A percentile compares a stretch with the other conserved stretches of the same genome.
Evolutionary conservation across 2,888 invertebrate species (phyloP).

Genomic region (Parelbella ahira): DNA sequence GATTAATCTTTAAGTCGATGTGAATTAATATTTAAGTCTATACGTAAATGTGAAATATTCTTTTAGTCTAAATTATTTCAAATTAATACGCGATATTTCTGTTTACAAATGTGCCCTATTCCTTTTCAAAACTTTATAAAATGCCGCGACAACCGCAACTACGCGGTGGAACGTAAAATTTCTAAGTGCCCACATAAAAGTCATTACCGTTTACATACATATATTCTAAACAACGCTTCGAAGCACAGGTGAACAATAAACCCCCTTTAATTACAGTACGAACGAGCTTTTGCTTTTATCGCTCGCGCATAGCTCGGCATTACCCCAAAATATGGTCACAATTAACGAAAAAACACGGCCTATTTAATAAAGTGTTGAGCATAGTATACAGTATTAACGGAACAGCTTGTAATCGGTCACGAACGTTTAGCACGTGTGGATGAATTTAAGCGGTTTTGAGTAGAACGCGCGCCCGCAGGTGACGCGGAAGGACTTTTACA

Average conservation of each 20-base stretch:
- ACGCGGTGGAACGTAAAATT: slow-evolving; percentile 2
- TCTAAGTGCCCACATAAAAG: slow-evolving; percentile 9
- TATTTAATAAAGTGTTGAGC: slow-evolving; percentile 74
- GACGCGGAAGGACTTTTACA: slow-evolving; percentile 20
- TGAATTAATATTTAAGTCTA: no score
- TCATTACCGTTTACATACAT: slow-evolving; percentile 26
- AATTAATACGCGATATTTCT: no score
- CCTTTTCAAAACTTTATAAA: neutral
- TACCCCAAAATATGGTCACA: slow-evolving; percentile 69
- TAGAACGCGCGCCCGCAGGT: neutral
- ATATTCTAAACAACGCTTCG: slow-evolving; percentile 20
- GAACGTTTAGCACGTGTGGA: slow-evolving; percentile 33
- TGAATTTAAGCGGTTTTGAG: slow-evolving; percentile 13
- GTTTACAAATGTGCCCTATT: no score
- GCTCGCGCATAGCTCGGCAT: slow-evolving; percentile 61
- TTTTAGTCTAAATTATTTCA: no score
- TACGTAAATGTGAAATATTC: no score
- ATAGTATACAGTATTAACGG: slow-evolving; percentile 56
- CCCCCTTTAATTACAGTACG: slow-evolving; percentile 63
- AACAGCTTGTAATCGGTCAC: slow-evolving; percentile 62
- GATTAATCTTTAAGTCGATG: no score
- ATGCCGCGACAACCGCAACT: neutral
- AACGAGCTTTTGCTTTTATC: slow-evolving; percentile 67
- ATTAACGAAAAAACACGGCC: slow-evolving; percentile 73
- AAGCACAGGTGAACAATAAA: slow-evolving; percentile 50